Evolutionary conservation across 2,113 vertebrate genomes (phyloP), one percentile per base, ranked within the genome.

Genomic region (Ptilorrhoa leucosticta): DNA sequence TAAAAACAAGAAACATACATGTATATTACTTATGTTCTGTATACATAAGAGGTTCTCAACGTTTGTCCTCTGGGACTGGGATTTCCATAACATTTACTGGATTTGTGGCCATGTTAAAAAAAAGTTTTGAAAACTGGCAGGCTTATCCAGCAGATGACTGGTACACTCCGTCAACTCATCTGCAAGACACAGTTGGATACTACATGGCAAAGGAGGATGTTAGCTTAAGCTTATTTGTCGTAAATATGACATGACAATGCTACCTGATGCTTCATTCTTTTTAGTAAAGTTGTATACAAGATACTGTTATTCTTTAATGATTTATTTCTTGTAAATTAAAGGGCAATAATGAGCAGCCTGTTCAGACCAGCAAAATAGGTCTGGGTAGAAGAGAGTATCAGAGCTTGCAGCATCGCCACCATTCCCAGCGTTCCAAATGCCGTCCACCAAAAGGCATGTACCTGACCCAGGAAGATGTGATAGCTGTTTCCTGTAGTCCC

Each of bases 371-470:
- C n/a, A 99, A 99, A 96, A 98, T 99, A 86, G 99, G 98, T 40
- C 94, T 99, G 94, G 99, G 99, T 71, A 98, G 99, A 82, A 98
- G 99, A 94, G 99, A 99, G 68, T 99, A 99, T 97, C 99, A 99
- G 98, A 99, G 99, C 53, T 98, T 99, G 92, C 99, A 99, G 92
- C 99, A 99, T 95, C 98, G 99, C 11, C 99, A 99, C 95, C 99
- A 99, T 94, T 98, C 98, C 12, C 99, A 99, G 95, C 98, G 99
- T 19, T 99, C 99, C 51, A 99, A 99, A 96, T 99, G 99, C 95
- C 99, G 99, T 9, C 99, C 99, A 5, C 99, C 99, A 17, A 99
- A 99, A 98, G 99, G 99, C 98, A 99, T 99, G 99, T 99, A 98
- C 97, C 97, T 99, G 96, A 99, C 98, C 72, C 99, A 99, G 97